These are phyloP conservation scores for Astropecten irregularis DNA, from an alignment of 53 echinoderm and acorn worm genomes.

Conservation along the genomic window DNA sequence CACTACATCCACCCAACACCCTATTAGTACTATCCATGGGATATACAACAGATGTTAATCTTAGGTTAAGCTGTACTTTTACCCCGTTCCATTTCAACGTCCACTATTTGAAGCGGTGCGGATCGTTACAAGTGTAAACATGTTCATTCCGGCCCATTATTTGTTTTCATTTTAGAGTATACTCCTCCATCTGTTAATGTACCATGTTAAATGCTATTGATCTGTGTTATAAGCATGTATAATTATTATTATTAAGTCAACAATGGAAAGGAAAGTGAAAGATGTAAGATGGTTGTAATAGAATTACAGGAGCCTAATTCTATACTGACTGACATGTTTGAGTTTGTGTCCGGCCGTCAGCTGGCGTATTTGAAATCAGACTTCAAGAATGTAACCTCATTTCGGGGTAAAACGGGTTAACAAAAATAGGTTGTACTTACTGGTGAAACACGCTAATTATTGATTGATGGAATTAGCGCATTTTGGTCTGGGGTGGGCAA, in stretches of 20 bases:
- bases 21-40: not conserved
- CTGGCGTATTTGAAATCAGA: no score
- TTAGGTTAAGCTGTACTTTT: constrained; percentile 15
- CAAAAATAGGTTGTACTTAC: no score
- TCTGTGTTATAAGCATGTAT: constrained; percentile 2
- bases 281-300: not conserved
- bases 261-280: not conserved
- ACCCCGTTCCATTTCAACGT: not conserved
- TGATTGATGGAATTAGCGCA: no score
- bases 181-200: not conserved
- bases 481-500: no score
- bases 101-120: not conserved
- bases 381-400: no score
- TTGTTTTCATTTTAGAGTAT: constrained; percentile 4
- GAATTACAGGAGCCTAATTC: not conserved
- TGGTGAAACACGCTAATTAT: no score
- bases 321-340: no score
- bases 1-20: no score
- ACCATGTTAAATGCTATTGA: constrained; percentile 21
- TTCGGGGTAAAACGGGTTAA: no score
- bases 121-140: constrained; percentile 29
- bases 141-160: not conserved
- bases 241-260: constrained; percentile 46
- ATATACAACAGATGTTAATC: not conserved
- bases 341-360: no score